These are phyloP conservation scores for Idaea aversata DNA, from an alignment of 2,888 invertebrate genomes.

Conservation along the genomic window DNA sequence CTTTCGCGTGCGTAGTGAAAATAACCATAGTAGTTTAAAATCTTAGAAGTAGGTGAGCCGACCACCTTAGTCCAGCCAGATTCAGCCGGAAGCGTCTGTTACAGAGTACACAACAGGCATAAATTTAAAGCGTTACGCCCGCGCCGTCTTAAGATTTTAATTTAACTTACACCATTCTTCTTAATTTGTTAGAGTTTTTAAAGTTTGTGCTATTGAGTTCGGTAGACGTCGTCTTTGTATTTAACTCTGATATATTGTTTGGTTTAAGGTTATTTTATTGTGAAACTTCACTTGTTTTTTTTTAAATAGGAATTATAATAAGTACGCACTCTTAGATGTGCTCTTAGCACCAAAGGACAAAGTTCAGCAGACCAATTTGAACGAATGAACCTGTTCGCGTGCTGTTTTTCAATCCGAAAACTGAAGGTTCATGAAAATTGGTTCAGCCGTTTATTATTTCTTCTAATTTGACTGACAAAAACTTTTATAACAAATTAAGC, in stretches of 20 bases:
- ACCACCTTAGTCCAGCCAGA: slow-evolving; percentile 15
- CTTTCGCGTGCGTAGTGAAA: background rate
- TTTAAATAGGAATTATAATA: slow-evolving; percentile 23
- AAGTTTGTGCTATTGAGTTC: slow-evolving; percentile 38
- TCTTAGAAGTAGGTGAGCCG: slow-evolving; percentile 24
- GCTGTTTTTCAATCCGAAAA: too few species aligned
- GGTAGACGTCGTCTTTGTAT: slow-evolving; percentile 27
- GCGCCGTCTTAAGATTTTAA: slow-evolving; percentile 67
- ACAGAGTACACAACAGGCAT: slow-evolving; percentile 60
- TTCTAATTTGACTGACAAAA: too few species aligned
- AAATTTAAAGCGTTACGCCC: slow-evolving; percentile 52
- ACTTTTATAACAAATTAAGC: background rate
- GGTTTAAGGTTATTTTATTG: background rate
- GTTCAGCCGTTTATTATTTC: too few species aligned
- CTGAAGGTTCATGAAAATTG: too few species aligned
- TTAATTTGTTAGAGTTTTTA: slow-evolving; percentile 70
- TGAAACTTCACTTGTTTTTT: slow-evolving; percentile 7
- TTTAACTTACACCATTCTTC: slow-evolving; percentile 75
- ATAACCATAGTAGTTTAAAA: slow-evolving; percentile 25
- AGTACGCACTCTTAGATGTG: slow-evolving; percentile 12
- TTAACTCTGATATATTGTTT: slow-evolving; percentile 30
- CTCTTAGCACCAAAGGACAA: too few species aligned
- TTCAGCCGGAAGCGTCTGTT: slow-evolving; percentile 23
- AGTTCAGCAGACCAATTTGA: too few species aligned
- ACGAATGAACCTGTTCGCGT: too few species aligned